Evolutionary conservation across 1,140 invertebrate genomes (phyloP), one percentile per base, ranked within the genome.

Genomic region (Brevipalpus yothersi): DNA sequence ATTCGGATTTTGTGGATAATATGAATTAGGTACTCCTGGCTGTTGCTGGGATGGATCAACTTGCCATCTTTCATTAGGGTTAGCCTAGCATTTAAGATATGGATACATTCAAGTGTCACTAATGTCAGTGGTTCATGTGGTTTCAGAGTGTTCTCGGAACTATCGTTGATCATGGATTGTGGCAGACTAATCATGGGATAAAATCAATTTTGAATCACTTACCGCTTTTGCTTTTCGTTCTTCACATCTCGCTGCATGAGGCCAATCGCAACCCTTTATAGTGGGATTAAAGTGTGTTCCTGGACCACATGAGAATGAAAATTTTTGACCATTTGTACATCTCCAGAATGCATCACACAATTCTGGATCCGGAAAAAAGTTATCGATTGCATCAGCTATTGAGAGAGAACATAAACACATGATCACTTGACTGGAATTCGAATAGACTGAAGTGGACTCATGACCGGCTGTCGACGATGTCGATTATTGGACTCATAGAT

Each of bases 241-340:
- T 47, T 47, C 21, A 41, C 57, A 60, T 40, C 53, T 19, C 11
- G 41, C 41, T 43, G 21, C 15, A 15, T 21, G 39, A 9, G 59
- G 59, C 59, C 59, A 60, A 40, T 60, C 59, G 21, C 59, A 60
- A 17, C 31, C 56, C 12, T 40, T 56, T n/a, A 43, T 60, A 43
- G 17, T 19, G 11, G 53, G 53, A 40, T 60, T 60, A 21, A 45
- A 60, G 9, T 31, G 23, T 41, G 59, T 60, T 15, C 59, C 59
- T 41, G 59, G 59, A 13, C 53, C 55, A 56, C 59, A 60, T 12
- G 31, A 31, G 21, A 60, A 60, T 7, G 13, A 13, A 42, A 39
- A 54, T 21, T 55, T 7, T 39, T 17, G 11, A 8, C 59, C 59
- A 56, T 60, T 10, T 17, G 31, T 13, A 39, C 59, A 60, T 7